Conservation (phyloP, 2,113 vertebrate genomes). For the Meriones unguiculatus region DNA sequence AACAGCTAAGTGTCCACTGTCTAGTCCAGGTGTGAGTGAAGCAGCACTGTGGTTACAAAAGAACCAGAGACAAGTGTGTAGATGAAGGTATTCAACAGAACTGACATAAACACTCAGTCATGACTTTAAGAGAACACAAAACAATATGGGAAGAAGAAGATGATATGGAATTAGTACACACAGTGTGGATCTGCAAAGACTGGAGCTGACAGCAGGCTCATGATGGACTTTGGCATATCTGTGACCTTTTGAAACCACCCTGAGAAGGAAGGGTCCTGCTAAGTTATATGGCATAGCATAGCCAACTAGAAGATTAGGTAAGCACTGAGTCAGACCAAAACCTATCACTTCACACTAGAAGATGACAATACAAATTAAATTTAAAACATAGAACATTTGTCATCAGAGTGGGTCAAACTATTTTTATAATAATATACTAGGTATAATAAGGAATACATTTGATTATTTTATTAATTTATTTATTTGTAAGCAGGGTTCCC, state of each 20-base stretch:
- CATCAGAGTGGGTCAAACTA: neutral
- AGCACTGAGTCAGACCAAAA: neutral
- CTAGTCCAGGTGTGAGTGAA: neutral
- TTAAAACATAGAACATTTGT: neutral
- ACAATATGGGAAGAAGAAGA: neutral
- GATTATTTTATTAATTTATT: neutral
- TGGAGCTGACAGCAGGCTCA: neutral
- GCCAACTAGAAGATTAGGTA: neutral
- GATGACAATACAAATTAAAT: neutral
- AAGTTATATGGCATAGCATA: neutral
- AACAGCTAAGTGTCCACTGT: neutral
- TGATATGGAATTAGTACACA: neutral
- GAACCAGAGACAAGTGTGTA: neutral
- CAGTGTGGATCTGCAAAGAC: neutral
- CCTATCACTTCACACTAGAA: neutral
- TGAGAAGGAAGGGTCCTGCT: neutral
- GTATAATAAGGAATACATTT: neutral
- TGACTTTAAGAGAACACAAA: neutral
- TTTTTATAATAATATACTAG: constrained; percentile 19
- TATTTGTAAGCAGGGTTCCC: neutral
- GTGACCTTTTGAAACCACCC: neutral
- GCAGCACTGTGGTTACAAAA: neutral
- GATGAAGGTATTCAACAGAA: neutral
- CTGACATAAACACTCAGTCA: neutral
- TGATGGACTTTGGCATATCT: neutral